phyloP scores from a whole-genome alignment of 2,113 vertebrate species.

The Ophthalmotilapia sp. region DNA sequence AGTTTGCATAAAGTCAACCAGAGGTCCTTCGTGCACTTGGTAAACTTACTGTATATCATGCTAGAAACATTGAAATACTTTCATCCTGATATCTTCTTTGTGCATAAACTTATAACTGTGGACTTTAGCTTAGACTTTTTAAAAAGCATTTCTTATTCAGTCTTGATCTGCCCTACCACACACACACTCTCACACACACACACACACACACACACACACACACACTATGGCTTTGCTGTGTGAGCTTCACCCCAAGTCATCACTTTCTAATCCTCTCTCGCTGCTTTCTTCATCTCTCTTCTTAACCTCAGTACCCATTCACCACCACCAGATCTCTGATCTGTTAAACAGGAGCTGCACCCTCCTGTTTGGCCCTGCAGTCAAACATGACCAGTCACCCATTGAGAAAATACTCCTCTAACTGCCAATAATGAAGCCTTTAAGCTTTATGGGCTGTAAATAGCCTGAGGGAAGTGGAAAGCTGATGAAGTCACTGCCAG shows the following conservation, averaged over 20 bases:
- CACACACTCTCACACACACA: neutral
- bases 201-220: neutral
- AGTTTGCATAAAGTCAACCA: neutral
- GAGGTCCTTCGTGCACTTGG: neutral
- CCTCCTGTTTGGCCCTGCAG: neutral
- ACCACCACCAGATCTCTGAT: neutral
- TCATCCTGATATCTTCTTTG: neutral
- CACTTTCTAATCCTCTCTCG: conserved; percentile 22
- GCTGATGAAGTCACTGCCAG: neutral
- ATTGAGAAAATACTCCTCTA: neutral
- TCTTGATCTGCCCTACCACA: neutral
- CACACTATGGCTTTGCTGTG: neutral
- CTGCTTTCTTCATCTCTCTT: conserved; percentile 27
- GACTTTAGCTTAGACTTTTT: neutral
- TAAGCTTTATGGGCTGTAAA: conserved; percentile 3
- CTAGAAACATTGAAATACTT: neutral
- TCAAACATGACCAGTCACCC: neutral
- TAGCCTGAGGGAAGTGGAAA: neutral
- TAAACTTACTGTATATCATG: neutral
- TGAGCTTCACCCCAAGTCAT: neutral
- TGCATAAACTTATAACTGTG: neutral
- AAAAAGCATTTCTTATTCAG: neutral
- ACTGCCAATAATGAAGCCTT: neutral
- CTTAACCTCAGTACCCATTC: conserved; percentile 6
- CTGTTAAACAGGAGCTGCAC: conserved; percentile 6